Percentiles rank a stretch among this genome's conserved stretches.
Conservation (phyloP, 1,140 invertebrate species). For the Cephus cinctus region DNA sequence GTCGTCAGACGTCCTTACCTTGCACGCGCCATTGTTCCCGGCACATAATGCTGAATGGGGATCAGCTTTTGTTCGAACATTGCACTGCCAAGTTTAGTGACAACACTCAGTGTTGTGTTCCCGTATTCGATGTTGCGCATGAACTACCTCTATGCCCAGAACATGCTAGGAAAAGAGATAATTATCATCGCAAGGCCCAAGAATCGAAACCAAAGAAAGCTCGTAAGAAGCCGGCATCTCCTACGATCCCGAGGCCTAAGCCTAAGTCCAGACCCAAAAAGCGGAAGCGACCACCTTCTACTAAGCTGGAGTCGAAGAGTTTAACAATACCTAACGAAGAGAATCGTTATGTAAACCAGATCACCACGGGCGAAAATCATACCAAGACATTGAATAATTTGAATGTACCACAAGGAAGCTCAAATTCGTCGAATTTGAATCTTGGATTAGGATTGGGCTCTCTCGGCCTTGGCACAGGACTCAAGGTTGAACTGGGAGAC, state of each 20-base stretch:
- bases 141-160: constrained; percentile 81
- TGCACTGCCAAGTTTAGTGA: constrained; percentile 87
- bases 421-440: constrained; percentile 41
- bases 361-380: constrained; percentile 40
- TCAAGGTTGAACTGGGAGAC: constrained; percentile 51
- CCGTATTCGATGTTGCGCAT: constrained; percentile 82
- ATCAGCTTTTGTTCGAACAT: constrained; percentile 84
- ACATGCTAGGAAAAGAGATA: constrained; percentile 78
- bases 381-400: constrained; percentile 50
- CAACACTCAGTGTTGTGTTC: constrained; percentile 84
- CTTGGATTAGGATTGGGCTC: constrained; percentile 42
- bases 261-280: constrained; percentile 73
- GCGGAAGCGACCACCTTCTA: constrained; percentile 53
- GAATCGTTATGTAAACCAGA: constrained; percentile 39
- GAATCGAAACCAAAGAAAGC: constrained; percentile 77
- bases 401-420: constrained; percentile 39
- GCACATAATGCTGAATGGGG: constrained; percentile 85
- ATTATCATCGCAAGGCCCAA: constrained; percentile 70
- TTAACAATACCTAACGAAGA: constrained; percentile 24
- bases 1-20: constrained; percentile 69
- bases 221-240: constrained; percentile 73
- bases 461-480: constrained; percentile 41
- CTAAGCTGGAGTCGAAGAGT: constrained; percentile 24
- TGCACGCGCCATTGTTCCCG: constrained; percentile 79
- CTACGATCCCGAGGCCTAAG: constrained; percentile 65